Evolutionary conservation across 2,888 invertebrate species (phyloP).

Genomic region (Chrysina gloriosa): DNA sequence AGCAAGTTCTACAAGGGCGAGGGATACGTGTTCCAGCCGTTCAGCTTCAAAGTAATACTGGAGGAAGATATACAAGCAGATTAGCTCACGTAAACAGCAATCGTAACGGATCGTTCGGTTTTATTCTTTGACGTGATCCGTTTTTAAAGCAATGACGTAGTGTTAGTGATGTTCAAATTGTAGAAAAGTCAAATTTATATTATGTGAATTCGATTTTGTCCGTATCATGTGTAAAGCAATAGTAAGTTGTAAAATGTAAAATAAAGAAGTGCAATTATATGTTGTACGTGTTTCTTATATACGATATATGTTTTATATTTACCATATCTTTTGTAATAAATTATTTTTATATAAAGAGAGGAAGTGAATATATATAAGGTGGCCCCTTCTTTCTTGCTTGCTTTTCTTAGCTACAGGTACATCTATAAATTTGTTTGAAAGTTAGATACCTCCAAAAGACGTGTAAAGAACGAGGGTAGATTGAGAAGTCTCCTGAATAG

Average conservation of each 20-base stretch:
- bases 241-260: constrained; percentile 1
- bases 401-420: no score
- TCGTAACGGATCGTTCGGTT: neutral
- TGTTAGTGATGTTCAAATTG: neutral
- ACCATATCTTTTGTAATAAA: neutral
- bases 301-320: constrained; percentile 5
- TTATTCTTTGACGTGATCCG: neutral
- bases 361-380: no score
- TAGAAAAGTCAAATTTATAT: neutral
- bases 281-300: neutral
- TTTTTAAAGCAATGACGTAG: constrained; percentile 5
- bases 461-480: no score
- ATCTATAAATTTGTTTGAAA: no score
- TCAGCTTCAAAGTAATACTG: constrained; percentile 72
- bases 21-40: constrained; percentile 75
- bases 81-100: neutral
- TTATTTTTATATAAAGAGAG: neutral
- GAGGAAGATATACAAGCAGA: constrained; percentile 62
- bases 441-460: no score
- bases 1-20: constrained; percentile 78
- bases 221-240: constrained; percentile 11
- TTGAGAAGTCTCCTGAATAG: no score
- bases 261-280: constrained; percentile 24
- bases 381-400: no score
- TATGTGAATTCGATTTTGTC: neutral